Evolutionary conservation across 1,140 invertebrate genomes (phyloP), one percentile per base, ranked within the genome.

Genomic region (Oedothorax gibbosus): DNA sequence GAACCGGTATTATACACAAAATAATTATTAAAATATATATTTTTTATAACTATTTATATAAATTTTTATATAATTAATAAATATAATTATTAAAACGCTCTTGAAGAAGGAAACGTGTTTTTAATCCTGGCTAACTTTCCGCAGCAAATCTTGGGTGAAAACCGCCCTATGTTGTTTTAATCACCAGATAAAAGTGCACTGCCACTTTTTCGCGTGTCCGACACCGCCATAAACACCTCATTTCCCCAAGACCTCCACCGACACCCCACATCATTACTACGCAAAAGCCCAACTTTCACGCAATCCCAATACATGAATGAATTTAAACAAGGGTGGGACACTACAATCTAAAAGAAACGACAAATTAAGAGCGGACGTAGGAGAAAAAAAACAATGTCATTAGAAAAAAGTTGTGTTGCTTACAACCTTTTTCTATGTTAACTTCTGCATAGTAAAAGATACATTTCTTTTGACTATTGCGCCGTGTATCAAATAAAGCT

Each of bases 301-400:
- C 69, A 51, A 5, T n/a, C 35, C n/a, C 35, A 71, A 77, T 77
- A 77, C 20, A 77, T 77, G 75, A 77, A 64, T 64, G 57, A 77
- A 71, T 71, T 71, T 71, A 71, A 71, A 18, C 51, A 71, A 8
- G 54, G 54, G n/a, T n/a, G 57, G n/a, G n/a, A 60, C 57, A 60
- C 57, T 7, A n/a, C 57, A 60, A 53, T 54, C 51, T 53, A 71
- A 35, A 79, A 66, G 11, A 21, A 68, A 65, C 56, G 56, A 57
- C 21, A 76, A 76, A 72, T 7, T 15, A 50, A 53, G 49, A 51
- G 14, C 9, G 14, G 5, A 56, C 18, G 60, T 57, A 18, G 53
- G 53, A 51, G 11, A 14, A 15, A 75, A 15, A 75, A 56, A 75
- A 71, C 18, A 54, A 75, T 57, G 14, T 18, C 11, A 6, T 21